Evolutionary conservation across 2,888 invertebrate species (phyloP), one percentile per base, ranked within the genome.

Genomic region (Melitaea athalia): DNA sequence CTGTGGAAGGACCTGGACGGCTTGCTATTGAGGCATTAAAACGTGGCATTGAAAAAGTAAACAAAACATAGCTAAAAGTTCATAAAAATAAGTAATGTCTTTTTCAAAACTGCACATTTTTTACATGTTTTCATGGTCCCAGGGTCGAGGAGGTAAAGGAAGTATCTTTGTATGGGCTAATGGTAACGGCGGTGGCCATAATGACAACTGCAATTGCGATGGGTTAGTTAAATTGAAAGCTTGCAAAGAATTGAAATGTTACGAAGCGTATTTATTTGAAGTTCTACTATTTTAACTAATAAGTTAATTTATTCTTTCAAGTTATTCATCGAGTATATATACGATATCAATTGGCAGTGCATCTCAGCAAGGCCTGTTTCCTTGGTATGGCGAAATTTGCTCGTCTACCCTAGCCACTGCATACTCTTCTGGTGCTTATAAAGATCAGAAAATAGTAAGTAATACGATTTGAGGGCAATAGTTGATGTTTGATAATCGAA

Each of bases 371-470:
- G 96, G 96, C 31, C 93, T 94, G 82, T 96, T 96, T 81, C 98
- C 98, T 12, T 98, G 97, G 97, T 99, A 98, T 83, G 97, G 97
- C 3, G 99, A 99, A 86, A 94, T 94, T 68, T 99, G 99, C 82
- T 95, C 98, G 0, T 97, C 98, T 0, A 97, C 97, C 0, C 91
- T 98, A 77, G 97, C 98, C 0, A 95, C 97, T 0, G 97, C 98
- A 0, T 98, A 98, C 87, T 98, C 98, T 63, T 97, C 97, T 69
- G 98, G 98, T 67, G 95, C 96, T 61, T 95, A 95, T 81, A 94
- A 94, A 74, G 97, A 98, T 82, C 96, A 97, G 87, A 97, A 97
- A 95, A 97, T 98, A 82, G 98, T 98, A 91, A 94, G 95, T 79
- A 38, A 38, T n/a, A 45, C n/a, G 11, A 15, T 50, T 1, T 8